Evolutionary conservation across 2,113 vertebrate species (phyloP).

Genomic region (Neogobius melanostomus): DNA sequence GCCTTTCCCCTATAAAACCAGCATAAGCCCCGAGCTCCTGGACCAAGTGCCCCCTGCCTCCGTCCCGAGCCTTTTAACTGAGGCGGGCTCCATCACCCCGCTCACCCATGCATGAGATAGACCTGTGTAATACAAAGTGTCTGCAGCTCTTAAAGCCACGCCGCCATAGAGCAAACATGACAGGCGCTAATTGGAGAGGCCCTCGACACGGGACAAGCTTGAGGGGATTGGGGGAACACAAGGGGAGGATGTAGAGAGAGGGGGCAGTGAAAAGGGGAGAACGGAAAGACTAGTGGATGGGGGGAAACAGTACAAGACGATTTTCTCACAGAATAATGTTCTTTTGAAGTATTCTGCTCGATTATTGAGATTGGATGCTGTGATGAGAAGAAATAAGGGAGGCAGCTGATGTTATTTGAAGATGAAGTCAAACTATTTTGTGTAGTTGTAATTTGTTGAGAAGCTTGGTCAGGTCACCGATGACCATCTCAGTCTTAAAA

Average conservation of each 20-base stretch:
- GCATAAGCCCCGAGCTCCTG: slow-evolving; percentile 30
- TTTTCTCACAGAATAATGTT: slow-evolving; percentile 23
- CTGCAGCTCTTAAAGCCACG: slow-evolving; percentile 62
- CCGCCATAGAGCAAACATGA: slow-evolving; percentile 69
- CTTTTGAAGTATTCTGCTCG: background rate
- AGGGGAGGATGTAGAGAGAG: background rate
- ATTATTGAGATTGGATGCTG: no score
- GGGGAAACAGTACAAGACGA: slow-evolving; percentile 20
- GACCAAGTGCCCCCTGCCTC: slow-evolving; percentile 37
- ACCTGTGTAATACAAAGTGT: slow-evolving; percentile 79
- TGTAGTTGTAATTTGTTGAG: no score
- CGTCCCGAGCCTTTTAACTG: slow-evolving; percentile 61
- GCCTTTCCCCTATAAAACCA: slow-evolving; percentile 18
- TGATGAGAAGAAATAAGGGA: no score
- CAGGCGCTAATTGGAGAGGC: slow-evolving; percentile 67
- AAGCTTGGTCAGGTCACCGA: no score
- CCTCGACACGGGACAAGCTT: slow-evolving; percentile 38
- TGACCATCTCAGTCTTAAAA: no score
- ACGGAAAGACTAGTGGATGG: background rate
- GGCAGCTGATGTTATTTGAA: no score
- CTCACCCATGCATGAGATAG: slow-evolving; percentile 73
- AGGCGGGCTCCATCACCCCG: slow-evolving; percentile 64
- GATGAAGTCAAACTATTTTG: no score
- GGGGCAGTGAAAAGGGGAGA: background rate
- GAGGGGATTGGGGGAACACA: background rate